Conservation (phyloP, 2,888 invertebrate species). For the Autographa pulchrina region DNA sequence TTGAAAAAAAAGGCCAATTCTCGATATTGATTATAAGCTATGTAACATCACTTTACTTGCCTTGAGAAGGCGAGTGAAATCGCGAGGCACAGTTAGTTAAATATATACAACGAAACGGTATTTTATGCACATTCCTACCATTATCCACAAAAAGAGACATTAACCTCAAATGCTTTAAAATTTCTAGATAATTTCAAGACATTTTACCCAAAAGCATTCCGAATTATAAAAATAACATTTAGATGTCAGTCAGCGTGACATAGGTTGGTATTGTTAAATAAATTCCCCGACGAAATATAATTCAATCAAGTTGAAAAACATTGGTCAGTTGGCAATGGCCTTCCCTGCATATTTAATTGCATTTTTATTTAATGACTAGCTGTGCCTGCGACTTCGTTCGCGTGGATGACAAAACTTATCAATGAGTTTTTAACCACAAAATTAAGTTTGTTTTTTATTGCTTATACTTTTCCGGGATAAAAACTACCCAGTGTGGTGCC, state of each 20-base stretch:
- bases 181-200: background rate
- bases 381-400: too few relatives aligned
- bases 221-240: conserved; percentile 33
- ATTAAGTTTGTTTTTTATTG: too few relatives aligned
- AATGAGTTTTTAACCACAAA: too few relatives aligned
- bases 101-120: background rate
- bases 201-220: conserved; percentile 30
- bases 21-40: too few relatives aligned
- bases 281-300: conserved; percentile 29
- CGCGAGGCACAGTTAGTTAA: too few relatives aligned
- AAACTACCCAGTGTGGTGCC: too few relatives aligned
- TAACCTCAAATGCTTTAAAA: background rate
- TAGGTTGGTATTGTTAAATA: conserved; percentile 34
- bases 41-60: too few relatives aligned
- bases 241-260: conserved; percentile 36
- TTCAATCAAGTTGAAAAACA: conserved; percentile 8
- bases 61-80: too few relatives aligned
- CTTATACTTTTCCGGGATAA: too few relatives aligned
- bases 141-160: background rate
- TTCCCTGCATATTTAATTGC: conserved; percentile 35
- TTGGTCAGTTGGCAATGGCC: conserved; percentile 6
- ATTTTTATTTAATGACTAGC: conserved; percentile 14
- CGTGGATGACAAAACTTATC: too few relatives aligned
- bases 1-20: too few relatives aligned
- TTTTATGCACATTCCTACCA: background rate